Base-by-base conservation (phyloP, 92 coral and sea anemone genomes). In the Diadumene lineata region DNA sequence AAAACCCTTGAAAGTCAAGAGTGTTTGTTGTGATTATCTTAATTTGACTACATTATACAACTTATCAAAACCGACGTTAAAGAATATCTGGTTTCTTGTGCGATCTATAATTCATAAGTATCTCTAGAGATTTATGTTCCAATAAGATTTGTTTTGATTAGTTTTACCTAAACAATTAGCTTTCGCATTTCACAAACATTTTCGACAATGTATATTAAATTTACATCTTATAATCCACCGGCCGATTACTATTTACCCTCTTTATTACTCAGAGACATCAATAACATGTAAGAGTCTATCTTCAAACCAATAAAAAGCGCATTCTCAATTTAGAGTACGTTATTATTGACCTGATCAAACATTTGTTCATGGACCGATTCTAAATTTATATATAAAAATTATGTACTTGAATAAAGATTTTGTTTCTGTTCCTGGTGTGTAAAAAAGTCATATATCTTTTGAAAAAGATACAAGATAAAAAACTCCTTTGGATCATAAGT, bases 401-500 rank as follows among this genome's bases (percentile, higher is more conserved):
- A n/a, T n/a, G n/a, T n/a, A n/a, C n/a, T n/a, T n/a, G n/a, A n/a
- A n/a, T n/a, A n/a, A n/a, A n/a, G n/a, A n/a, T n/a, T n/a, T n/a
- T n/a, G n/a, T n/a, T n/a, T n/a, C n/a, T n/a, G n/a, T n/a, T n/a
- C n/a, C n/a, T n/a, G n/a, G n/a, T n/a, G n/a, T n/a, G n/a, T n/a
- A n/a, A n/a, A n/a, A n/a, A n/a, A n/a, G n/a, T n/a, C n/a, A n/a
- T n/a, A n/a, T n/a, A n/a, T n/a, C n/a, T n/a, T n/a, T n/a, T n/a
- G n/a, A n/a, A n/a, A n/a, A n/a, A n/a, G n/a, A n/a, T n/a, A n/a
- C n/a, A n/a, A n/a, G n/a, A n/a, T n/a, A n/a, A n/a, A n/a, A 81
- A 63, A 64, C 75, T 82, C 79, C 85, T 74, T 85, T 79, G 88
- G 73, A 67, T 67, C 70, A 77, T 77, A 81, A 70, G 74, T 77